Evolutionary conservation across 2,797 vertebrate genomes (phyloP).

Genomic region (Labeo calbasu): DNA sequence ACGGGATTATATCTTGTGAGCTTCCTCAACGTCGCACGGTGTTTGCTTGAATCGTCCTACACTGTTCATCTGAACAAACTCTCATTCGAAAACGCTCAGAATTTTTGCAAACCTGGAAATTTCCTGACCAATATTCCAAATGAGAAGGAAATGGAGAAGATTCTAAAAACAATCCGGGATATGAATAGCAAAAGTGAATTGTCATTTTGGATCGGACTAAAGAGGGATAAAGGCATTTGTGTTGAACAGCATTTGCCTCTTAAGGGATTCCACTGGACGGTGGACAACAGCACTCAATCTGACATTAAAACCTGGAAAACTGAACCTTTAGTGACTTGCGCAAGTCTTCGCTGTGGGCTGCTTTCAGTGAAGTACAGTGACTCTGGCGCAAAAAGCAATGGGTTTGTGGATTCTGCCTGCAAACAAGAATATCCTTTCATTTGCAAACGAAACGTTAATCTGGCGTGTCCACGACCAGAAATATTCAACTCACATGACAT

Average conservation of each 20-base stretch:
- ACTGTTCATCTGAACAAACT: neutral
- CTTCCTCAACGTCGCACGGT: slow-evolving; percentile 49
- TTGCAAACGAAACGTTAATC: slow-evolving; percentile 69
- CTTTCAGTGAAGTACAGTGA: slow-evolving; percentile 57
- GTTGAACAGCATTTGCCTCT: slow-evolving; percentile 66
- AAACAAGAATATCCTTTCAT: slow-evolving; percentile 68
- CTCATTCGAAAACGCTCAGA: slow-evolving; percentile 60
- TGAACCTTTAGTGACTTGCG: slow-evolving; percentile 76
- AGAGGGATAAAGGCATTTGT: slow-evolving; percentile 68
- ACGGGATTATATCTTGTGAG: slow-evolving; percentile 58
- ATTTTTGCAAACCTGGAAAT: slow-evolving; percentile 58
- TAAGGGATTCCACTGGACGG: slow-evolving; percentile 82
- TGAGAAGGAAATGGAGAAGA: slow-evolving; percentile 60
- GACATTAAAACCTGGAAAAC: slow-evolving; percentile 69
- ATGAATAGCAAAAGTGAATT: fast-evolving
- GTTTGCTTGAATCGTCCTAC: slow-evolving; percentile 40
- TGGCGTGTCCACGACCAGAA: neutral
- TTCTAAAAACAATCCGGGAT: slow-evolving; percentile 64
- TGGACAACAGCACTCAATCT: slow-evolving; percentile 46
- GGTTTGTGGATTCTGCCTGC: slow-evolving; percentile 75
- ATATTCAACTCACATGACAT: slow-evolving; percentile 29
- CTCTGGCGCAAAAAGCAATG: slow-evolving; percentile 51
- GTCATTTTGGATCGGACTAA: slow-evolving; percentile 83
- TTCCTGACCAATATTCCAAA: slow-evolving; percentile 73
- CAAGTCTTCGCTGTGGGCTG: slow-evolving; percentile 70